A percentile compares a stretch with the other conserved stretches of the same genome.
phyloP scores from a whole-genome alignment of 2,888 invertebrate species.

The Rotaria socialis region DNA sequence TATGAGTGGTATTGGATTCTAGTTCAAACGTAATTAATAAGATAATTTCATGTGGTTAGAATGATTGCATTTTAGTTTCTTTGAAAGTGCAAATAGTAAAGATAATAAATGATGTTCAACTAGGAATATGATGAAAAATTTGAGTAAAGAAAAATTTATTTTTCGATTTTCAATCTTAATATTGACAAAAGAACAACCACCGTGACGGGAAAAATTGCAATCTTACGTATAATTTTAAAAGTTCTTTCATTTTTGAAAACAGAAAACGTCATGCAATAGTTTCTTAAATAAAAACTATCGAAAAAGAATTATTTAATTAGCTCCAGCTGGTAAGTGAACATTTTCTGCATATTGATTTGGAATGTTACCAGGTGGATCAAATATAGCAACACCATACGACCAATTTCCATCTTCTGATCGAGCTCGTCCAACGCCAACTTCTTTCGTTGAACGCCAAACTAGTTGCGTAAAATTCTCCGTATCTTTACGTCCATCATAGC shows the following conservation, averaged over 20 bases:
- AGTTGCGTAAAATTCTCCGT: conserved; percentile 43
- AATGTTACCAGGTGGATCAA: conserved; percentile 44
- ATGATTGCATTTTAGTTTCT: no score
- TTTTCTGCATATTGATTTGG: conserved; percentile 40
- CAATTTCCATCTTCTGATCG: conserved; percentile 41
- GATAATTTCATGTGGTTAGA: no score
- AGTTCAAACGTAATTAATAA: no score
- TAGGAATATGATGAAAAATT: neutral
- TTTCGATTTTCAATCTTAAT: neutral
- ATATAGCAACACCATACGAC: conserved; percentile 46
- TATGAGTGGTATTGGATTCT: no score
- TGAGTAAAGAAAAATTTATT: neutral
- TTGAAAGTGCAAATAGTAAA: no score
- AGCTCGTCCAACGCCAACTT: conserved; percentile 43
- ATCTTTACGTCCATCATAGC: conserved; percentile 34
- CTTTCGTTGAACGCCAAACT: conserved; percentile 40
- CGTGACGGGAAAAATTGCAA: neutral
- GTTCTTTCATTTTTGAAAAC: no score
- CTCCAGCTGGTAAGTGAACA: conserved; percentile 29
- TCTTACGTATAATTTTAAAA: no score
- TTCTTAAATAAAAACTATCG: neutral
- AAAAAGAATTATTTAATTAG: neutral
- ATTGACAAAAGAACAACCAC: neutral
- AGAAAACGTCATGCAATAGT: no score
- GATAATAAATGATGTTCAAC: no score